Percentiles rank a stretch among this genome's conserved stretches.
Evolutionary conservation across 2,113 vertebrate genomes (phyloP).

Genomic region (Ictalurus furcatus): DNA sequence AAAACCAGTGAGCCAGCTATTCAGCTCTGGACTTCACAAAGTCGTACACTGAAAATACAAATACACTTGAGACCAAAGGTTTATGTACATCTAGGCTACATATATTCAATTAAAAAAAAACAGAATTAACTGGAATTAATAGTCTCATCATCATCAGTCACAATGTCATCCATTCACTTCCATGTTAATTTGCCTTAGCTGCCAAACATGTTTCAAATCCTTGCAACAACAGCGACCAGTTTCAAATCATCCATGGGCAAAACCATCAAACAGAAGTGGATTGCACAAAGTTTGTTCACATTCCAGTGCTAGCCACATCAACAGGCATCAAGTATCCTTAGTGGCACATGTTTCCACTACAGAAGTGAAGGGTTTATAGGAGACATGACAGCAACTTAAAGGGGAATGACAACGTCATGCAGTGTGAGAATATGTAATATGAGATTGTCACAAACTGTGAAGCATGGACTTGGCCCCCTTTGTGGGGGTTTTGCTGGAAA

Average conservation of each 20-base stretch:
- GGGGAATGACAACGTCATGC: not conserved
- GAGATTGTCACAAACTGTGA: not conserved
- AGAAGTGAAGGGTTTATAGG: not conserved
- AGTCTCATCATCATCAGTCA: too few relatives aligned
- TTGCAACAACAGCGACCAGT: not conserved
- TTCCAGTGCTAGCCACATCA: too few relatives aligned
- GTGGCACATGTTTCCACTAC: not conserved
- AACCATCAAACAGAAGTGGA: not conserved
- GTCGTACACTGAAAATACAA: not conserved
- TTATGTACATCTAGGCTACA: not conserved
- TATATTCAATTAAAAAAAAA: not conserved
- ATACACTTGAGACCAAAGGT: not conserved
- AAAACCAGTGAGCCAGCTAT: not conserved
- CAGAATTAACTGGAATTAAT: not conserved
- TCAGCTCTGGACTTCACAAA: not conserved
- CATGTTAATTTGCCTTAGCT: not conserved
- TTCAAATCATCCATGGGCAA: not conserved
- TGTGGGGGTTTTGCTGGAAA: not conserved
- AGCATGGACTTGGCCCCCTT: not conserved
- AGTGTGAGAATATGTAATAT: not conserved
- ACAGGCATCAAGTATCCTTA: too few relatives aligned
- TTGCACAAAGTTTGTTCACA: too few relatives aligned
- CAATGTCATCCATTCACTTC: not conserved
- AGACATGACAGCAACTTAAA: not conserved
- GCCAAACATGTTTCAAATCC: not conserved